Percentiles rank a stretch among this genome's conserved stretches.
Evolutionary conservation across 2,113 vertebrate genomes (phyloP).

Genomic region (Phylloscopus trochiloides): DNA sequence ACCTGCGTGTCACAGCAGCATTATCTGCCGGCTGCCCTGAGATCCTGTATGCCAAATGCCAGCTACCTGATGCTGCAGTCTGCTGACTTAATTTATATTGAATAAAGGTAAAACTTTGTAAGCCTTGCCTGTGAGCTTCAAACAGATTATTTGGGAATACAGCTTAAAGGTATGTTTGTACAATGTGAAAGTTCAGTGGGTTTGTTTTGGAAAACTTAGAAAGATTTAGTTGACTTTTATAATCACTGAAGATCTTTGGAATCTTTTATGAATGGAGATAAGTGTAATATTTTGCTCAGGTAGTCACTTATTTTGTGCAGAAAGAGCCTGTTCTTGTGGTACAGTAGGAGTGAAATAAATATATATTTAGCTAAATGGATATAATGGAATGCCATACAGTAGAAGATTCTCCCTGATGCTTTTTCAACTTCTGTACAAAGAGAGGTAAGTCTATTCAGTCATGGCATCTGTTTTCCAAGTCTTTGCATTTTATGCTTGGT

Average conservation of each 20-base stretch:
- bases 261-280: background rate
- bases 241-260: background rate
- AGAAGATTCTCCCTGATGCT: background rate
- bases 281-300: background rate
- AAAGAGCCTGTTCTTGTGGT: background rate
- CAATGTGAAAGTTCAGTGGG: background rate
- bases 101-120: background rate
- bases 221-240: background rate
- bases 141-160: background rate
- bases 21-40: background rate
- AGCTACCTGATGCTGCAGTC: background rate
- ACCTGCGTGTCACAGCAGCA: background rate
- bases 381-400: background rate
- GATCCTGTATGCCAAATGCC: background rate
- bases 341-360: background rate
- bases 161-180: background rate
- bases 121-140: background rate
- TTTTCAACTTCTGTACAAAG: background rate
- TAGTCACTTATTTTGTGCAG: background rate
- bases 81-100: background rate
- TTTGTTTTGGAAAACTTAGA: background rate
- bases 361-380: background rate
- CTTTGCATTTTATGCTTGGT: background rate
- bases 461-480: background rate
- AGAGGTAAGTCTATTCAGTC: background rate